Base-by-base conservation (phyloP, 2,888 invertebrate species). In the Nemotelus pantherinus region DNA sequence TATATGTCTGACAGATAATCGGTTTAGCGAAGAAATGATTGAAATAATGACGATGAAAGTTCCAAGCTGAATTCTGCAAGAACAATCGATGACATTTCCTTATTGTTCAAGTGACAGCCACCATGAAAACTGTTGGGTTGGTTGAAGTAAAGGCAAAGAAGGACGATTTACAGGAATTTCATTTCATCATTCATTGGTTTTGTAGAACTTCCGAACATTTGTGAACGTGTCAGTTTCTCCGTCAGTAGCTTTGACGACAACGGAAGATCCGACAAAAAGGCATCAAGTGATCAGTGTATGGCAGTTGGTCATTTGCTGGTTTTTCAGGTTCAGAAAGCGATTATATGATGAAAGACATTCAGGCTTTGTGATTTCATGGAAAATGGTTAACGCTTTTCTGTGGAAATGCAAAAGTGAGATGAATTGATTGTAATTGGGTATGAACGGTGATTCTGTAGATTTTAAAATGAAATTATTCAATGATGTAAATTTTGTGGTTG, bases 1-100 rank as follows among this genome's bases (percentile, higher is more conserved):
- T 74, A 74, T 74, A 48, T 74, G 74, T 74, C 74, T 63, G 74
- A 63, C 63, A 48, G 74, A 74, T 74, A 74, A 74, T 74, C 74
- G 74, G 74, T 74, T 74, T 74, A 74, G 60, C 48, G 48, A 74
- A 39, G 63, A 74, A 74, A 74, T 74, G 74, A 55, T 63, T 60
- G 74, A 63, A 74, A 74, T 63, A 63, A 63, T 63, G 74, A 48
- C 44, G 10, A 6, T 41, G 63, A 47, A 50, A 44, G 72, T 47
- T 50, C 41, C 44, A 74, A 41, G 63, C 63, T 50, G 48, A 63
- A 63, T 50, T 63, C 9, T 74, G 63, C 50, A 43, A 39, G 74
- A 47, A 74, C 74, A 63, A 74, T 72, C 70, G 70, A 70, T 70
- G 70, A 70, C 70, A 70, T 70, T 70, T 70, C 70, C 55, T 70